Evolutionary conservation across 2,888 invertebrate genomes (phyloP).

Genomic region (Lamproptera curius): DNA sequence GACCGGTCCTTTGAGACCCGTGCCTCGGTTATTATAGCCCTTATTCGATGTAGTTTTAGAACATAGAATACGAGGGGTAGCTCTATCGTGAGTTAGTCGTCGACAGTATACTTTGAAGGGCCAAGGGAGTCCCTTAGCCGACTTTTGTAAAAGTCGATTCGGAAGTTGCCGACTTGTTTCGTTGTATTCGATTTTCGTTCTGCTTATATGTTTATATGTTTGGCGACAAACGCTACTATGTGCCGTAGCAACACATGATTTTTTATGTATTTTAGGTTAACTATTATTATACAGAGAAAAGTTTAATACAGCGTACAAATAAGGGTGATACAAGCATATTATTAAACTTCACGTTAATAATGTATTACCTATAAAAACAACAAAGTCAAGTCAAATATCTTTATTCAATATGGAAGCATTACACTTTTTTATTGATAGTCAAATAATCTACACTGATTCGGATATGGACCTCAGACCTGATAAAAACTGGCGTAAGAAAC

Average conservation of each 20-base stretch:
- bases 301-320: no score
- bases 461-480: no score
- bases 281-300: no score
- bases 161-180: conserved; percentile 15
- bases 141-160: conserved; percentile 19
- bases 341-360: no score
- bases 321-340: no score
- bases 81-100: conserved; percentile 17
- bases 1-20: conserved; percentile 40
- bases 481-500: no score
- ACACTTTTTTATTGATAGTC: no score
- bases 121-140: conserved; percentile 23
- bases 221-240: no score
- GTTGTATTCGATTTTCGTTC: conserved; percentile 1
- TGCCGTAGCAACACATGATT: neutral
- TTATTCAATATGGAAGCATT: no score
- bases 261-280: neutral
- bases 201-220: neutral
- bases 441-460: no score
- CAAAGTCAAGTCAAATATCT: no score
- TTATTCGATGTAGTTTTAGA: neutral
- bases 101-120: conserved; percentile 23
- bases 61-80: conserved; percentile 9
- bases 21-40: conserved; percentile 21
- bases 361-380: no score